Evolutionary conservation across 2,797 vertebrate genomes (phyloP), one percentile per base, ranked within the genome.

Genomic region (Malurus splendens): DNA sequence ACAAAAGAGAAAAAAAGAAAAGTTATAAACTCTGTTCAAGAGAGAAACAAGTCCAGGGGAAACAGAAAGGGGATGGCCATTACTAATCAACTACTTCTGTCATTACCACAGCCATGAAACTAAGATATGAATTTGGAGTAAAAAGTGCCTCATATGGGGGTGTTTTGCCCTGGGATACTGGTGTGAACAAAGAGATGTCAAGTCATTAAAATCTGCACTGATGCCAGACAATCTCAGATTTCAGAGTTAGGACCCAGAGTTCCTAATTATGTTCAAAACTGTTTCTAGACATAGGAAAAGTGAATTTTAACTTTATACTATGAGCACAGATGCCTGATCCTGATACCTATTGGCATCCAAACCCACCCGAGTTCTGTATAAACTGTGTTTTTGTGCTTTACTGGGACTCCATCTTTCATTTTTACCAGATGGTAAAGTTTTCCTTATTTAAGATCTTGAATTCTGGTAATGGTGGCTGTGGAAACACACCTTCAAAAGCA

Each of bases 131-230:
- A 70, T 81, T 76, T 83, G 66, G 73, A 90, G 39, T 39, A 47
- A 90, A 52, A 87, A 83, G 24, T 76, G 36, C 41, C 32, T 93
- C 77, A 71, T 70, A 67, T 57, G 55, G 28, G 33, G 50, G 20
- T 74, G 50, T 56, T 93, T 89, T 90, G 82, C 88, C 75, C 38
- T 77, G 78, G 61, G 72, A 84, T 67, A 90, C n/a, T 90, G 75
- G 61, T 88, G 70, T 89, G 81, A 90, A 88, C 83, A 88, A 80
- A 94, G 89, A 89, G 25, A 90, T 83, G 64, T 94, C 60, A 89
- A 90, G 54, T 73, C 64, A 89, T 81, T 73, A 79, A 83, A 90
- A 38, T 89, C 16, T 66, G 56, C 72, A 28, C 45, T 66, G 39
- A 81, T 78, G 82, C 84, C 90, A 94, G 64, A 54, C 13, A 73